Percentiles rank a stretch among this genome's conserved stretches.
Evolutionary conservation across 1,140 invertebrate species (phyloP).

Genomic region (Cyrtorhinus lividipennis): DNA sequence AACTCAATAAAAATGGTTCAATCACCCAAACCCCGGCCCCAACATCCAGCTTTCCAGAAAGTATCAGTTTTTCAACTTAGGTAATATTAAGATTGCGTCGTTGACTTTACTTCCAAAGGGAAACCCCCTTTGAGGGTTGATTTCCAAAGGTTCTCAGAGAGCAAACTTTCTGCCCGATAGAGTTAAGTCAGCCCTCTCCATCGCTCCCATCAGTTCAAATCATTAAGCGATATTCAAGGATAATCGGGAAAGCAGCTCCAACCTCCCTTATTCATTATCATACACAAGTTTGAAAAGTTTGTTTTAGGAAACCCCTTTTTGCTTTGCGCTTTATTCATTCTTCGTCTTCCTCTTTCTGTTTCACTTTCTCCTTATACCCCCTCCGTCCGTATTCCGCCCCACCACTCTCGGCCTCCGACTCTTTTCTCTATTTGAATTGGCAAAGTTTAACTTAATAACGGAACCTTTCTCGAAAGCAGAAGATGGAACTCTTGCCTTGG

Average conservation of each 20-base stretch:
- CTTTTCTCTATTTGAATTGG: slow-evolving; percentile 2
- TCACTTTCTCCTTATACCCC: neutral
- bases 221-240: slow-evolving; percentile 8
- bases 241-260: neutral
- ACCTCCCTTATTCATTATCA: neutral
- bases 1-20: too few relatives aligned
- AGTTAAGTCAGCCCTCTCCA: neutral
- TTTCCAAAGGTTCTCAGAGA: too few relatives aligned
- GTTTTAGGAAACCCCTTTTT: neutral
- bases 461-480: neutral
- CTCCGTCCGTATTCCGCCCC: too few relatives aligned
- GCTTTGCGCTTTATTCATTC: neutral
- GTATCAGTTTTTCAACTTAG: too few relatives aligned
- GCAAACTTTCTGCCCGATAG: neutral
- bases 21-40: too few relatives aligned
- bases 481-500: neutral
- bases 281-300: slow-evolving; percentile 10
- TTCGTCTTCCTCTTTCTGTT: neutral
- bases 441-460: slow-evolving; percentile 8
- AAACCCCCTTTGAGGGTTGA: too few relatives aligned
- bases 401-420: too few relatives aligned
- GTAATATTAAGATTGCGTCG: too few relatives aligned
- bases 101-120: too few relatives aligned
- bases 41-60: too few relatives aligned
- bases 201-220: neutral